Percentiles rank a stretch among this genome's conserved stretches.
phyloP scores from a whole-genome alignment of 2,888 invertebrate species.

The Chydorus sphaericus region DNA sequence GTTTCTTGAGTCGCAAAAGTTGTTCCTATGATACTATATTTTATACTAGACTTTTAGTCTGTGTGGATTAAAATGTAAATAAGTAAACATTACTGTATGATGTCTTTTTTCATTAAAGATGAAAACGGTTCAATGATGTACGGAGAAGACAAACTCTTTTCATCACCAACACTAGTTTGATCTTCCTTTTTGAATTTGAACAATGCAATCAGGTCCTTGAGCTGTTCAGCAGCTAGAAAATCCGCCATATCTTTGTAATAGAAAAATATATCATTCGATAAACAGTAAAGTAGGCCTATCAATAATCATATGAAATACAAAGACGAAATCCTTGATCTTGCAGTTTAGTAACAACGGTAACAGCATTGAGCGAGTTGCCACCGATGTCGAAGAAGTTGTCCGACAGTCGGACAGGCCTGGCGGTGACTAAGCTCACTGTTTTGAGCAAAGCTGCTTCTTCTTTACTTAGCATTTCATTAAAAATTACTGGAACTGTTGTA shows the following conservation, averaged over 20 bases:
- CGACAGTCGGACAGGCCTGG: constrained; percentile 39
- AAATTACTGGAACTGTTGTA: neutral
- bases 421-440: constrained; percentile 50
- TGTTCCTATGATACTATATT: constrained; percentile 68
- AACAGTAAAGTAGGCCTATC: neutral
- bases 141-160: no score
- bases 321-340: constrained; percentile 62
- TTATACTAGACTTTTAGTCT: no score
- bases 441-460: constrained; percentile 44
- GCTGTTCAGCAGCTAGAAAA: no score
- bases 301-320: constrained; percentile 33
- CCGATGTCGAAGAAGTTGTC: constrained; percentile 72
- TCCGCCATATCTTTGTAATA: neutral
- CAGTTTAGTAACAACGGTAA: constrained; percentile 60
- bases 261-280: neutral
- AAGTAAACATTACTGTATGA: no score
- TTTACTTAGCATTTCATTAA: neutral
- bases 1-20: constrained; percentile 78
- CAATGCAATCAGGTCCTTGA: no score
- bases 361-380: constrained; percentile 73
- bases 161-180: no score
- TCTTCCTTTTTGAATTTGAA: no score
- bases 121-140: no score
- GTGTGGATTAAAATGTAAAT: no score
- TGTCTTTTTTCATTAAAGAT: no score